Evolutionary conservation across 2,797 vertebrate species (phyloP), one percentile per base, ranked within the genome.

Genomic region (Trachurus trachurus): DNA sequence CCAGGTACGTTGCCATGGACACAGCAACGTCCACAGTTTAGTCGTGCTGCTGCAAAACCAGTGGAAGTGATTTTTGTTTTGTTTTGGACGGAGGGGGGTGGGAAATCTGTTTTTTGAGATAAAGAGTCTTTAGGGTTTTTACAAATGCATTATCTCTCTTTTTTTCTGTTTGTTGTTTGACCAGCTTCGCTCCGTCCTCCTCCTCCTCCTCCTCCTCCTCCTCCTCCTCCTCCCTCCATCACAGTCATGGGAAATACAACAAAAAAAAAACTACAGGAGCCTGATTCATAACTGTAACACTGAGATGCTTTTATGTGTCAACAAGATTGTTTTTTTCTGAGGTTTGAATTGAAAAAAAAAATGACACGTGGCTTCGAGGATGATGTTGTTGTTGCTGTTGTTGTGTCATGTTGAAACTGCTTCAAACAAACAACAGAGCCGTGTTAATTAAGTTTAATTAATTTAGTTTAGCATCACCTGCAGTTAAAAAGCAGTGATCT

Each of bases 1-100:
- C 73, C 79, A 87, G 84, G 81, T 78, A 58, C 75, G 87, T 93
- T 91, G 71, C 88, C 87, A 90, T 89, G 88, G 88, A 81, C 81
- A 88, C 88, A 65, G 73, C 63, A 78, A 42, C 42, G 47, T 82
- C 62, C 84, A 49, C 17, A 0, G 71, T 71, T 66, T 3, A 60
- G 63, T 60, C 17, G 57, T 66, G 71, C 34, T 69, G 62, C n/a
- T 81, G 52, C 52, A 58, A 66, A 80, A 77, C 60, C 59, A 67
- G 60, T 70, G 59, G 66, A 82, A 76, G 59, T 59, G 11, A 29
- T 75, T 44, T 44, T 44, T 44, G 13, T 16, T 16, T 44, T 47
- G 17, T 80, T 74, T 53, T 21, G 40, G 22, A 12, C 26, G 52
- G n/a, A 57, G 2, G 44, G 26, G 60, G 54, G 12, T 34, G 62